Evolutionary conservation across 2,888 invertebrate genomes (phyloP), one percentile per base, ranked within the genome.

Genomic region (Platerodrilus igneus): DNA sequence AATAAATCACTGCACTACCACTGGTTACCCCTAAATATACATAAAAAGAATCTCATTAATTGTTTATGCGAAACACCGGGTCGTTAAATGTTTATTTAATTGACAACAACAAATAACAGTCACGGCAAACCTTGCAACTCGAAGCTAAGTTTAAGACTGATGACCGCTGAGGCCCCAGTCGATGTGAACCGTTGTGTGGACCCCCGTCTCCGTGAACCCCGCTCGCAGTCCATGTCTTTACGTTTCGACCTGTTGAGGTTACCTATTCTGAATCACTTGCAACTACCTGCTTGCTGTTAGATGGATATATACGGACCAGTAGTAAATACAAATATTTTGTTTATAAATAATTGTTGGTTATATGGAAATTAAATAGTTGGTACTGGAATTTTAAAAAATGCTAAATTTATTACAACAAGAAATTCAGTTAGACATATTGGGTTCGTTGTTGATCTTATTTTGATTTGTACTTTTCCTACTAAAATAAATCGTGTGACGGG

Each of bases 91-190:
- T 23, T 27, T 21, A 25, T 22, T 15, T 26, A 30, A 32, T 27
- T 39, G 33, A 36, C 39, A 48, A 35, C 34, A 44, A 41, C 41
- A 37, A 34, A 22, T 47, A n/a, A n/a, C n/a, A n/a, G n/a, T 47
- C 49, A 50, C 56, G 60, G 51, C 57, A 42, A 52, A 53, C 52
- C 55, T 51, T 52, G 49, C 57, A 60, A 55, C 60, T 62, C 63
- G 62, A 62, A 60, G 58, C 57, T 55, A 63, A n/a, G n/a, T n/a
- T n/a, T n/a, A n/a, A 65, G 67, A 68, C 69, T 68, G 68, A 66
- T 69, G 69, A 68, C 68, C 68, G 69, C 64, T 60, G 60, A 54
- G 55, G 56, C 55, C 51, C 52, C 53, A 55, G 56, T 52, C 50
- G 52, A 49, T 54, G 55, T 56, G 62, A 61, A 65, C 63, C 64